A percentile compares a stretch with the other conserved stretches of the same genome.
These are phyloP conservation scores for Drosophila kokeensis DNA, from an alignment of 2,888 invertebrate genomes.

Conservation along the genomic window DNA sequence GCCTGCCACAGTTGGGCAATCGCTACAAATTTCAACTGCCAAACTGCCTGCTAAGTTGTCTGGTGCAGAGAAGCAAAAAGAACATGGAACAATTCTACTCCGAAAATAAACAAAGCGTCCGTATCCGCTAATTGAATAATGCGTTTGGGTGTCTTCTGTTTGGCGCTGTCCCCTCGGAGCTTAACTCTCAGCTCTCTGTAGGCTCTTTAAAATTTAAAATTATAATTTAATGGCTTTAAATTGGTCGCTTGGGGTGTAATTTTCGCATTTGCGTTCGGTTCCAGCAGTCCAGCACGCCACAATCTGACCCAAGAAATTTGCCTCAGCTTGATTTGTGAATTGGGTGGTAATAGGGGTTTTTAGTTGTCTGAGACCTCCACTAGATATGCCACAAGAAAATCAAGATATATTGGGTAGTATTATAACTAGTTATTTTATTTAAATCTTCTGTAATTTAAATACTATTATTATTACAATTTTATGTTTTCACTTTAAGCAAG, in stretches of 20 bases:
- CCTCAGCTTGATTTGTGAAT: slow-evolving; percentile 33
- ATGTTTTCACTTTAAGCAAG: background rate
- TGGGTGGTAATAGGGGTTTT: slow-evolving; percentile 41
- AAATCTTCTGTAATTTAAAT: background rate
- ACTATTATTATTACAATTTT: background rate
- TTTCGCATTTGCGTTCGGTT: slow-evolving; percentile 79
- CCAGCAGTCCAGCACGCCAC: slow-evolving; percentile 37
- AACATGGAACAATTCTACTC: slow-evolving; percentile 43
- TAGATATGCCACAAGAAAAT: background rate
- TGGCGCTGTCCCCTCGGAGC: slow-evolving; percentile 33
- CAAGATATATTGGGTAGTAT: background rate
- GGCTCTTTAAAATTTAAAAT: slow-evolving; percentile 71
- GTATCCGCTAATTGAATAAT: slow-evolving; percentile 72
- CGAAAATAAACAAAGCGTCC: slow-evolving; percentile 66
- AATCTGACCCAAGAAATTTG: slow-evolving; percentile 51
- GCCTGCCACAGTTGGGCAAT: slow-evolving; percentile 47
- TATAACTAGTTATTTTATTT: background rate
- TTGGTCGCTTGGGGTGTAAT: slow-evolving; percentile 81
- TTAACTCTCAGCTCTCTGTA: slow-evolving; percentile 24
- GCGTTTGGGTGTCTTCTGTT: slow-evolving; percentile 59
- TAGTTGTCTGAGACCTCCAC: background rate
- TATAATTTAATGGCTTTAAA: slow-evolving; percentile 81
- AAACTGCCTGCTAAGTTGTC: slow-evolving; percentile 28
- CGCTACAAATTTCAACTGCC: slow-evolving; percentile 36
- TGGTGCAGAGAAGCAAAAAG: slow-evolving; percentile 2